phyloP scores from a whole-genome alignment of 2,113 vertebrate genomes.

The Cyphomyrus plagiostoma region DNA sequence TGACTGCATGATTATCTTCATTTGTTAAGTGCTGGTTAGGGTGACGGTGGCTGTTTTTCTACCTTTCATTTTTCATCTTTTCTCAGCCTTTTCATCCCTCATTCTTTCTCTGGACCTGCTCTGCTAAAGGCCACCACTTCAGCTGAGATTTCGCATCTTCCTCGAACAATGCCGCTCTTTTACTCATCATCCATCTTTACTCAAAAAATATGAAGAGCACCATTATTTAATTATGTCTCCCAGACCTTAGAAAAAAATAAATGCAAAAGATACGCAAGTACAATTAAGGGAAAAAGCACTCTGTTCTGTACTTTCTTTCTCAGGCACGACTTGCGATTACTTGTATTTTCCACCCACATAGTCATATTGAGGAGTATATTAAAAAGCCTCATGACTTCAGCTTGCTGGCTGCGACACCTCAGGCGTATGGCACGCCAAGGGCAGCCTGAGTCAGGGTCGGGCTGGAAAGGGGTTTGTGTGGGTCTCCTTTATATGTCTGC shows the following conservation, averaged over 20 bases:
- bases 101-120: not conserved
- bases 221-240: not conserved
- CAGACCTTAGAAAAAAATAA: not conserved
- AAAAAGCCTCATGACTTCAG: not conserved
- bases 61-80: not conserved
- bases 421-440: not conserved
- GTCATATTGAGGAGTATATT: not conserved
- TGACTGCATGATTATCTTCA: not conserved
- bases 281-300: not conserved
- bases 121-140: not conserved
- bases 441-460: not conserved
- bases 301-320: not conserved
- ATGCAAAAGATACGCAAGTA: not conserved
- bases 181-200: not conserved
- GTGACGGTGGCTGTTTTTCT: not conserved
- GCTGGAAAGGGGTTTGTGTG: not conserved
- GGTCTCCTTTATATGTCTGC: not conserved
- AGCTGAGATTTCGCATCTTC: not conserved
- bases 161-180: not conserved
- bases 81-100: not conserved
- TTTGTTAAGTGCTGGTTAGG: not conserved
- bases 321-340: not conserved
- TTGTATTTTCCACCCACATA: not conserved
- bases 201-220: not conserved
- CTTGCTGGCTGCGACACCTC: not conserved